Percentiles rank a stretch among this genome's conserved stretches.
Conservation (phyloP, 2,797 vertebrate genomes). For the Menidia menidia region DNA sequence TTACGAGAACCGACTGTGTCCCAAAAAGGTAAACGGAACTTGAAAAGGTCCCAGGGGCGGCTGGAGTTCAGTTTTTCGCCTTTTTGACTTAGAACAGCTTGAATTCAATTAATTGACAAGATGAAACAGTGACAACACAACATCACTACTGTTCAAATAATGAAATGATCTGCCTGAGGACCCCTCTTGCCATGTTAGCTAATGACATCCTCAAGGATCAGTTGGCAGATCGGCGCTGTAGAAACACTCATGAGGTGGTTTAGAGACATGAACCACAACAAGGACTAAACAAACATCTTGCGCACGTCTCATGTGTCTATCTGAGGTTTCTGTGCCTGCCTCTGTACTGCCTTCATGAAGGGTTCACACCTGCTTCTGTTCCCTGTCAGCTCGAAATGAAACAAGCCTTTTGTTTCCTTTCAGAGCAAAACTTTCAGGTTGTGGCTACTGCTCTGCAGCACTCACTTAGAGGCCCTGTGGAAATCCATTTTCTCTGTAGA, state of each 20-base stretch:
- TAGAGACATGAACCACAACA: constrained; percentile 82
- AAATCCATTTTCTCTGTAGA: neutral
- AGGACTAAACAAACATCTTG: constrained; percentile 83
- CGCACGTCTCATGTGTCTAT: constrained; percentile 81
- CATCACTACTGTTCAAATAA: neutral
- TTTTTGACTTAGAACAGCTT: no score
- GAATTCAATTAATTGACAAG: no score
- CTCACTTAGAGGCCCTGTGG: neutral
- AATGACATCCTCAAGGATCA: constrained; percentile 37
- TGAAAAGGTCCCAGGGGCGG: neutral
- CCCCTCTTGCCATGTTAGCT: neutral
- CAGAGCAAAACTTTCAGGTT: constrained; percentile 11
- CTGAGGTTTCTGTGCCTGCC: constrained; percentile 82
- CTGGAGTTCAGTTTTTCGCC: no score
- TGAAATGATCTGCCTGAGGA: neutral
- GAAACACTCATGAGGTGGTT: constrained; percentile 63
- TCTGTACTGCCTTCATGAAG: constrained; percentile 69
- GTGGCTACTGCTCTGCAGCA: neutral
- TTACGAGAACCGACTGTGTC: neutral
- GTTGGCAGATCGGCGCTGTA: constrained; percentile 25
- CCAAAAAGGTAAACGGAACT: constrained; percentile 1
- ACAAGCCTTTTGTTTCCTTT: constrained; percentile 41
- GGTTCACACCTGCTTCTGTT: constrained; percentile 68
- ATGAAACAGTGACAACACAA: neutral
- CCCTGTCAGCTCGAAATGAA: constrained; percentile 56